Base-by-base conservation (phyloP, 1,140 invertebrate species). In the Eriosoma lanigerum region DNA sequence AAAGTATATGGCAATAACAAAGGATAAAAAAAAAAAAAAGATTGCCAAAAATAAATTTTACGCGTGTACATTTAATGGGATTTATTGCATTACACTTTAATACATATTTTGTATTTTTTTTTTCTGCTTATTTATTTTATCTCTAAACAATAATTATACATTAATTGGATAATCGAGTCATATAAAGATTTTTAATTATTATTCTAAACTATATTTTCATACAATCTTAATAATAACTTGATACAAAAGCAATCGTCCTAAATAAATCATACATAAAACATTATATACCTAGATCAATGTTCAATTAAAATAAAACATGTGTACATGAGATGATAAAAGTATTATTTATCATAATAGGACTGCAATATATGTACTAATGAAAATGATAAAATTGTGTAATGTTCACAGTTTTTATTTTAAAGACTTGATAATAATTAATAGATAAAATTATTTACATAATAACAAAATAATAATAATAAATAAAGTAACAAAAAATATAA, bases 401-500 rank as follows among this genome's bases (percentile, higher is more conserved):
- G n/a, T 62, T 60, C n/a, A 78, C 32, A 48, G 19, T 60, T 46
- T 38, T 38, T 38, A 8, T 38, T 38, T 48, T 46, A 48, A 29
- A 60, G 32, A 62, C 75, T 78, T 62, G 75, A 56, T 76, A 60
- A 76, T n/a, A 46, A 78, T n/a, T 62, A 62, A 78, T 44, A 78
- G 24, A 78, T 60, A 46, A 38, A 38, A 38, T 38, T 38, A 58
- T 46, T 48, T 62, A 62, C 19, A 72, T 60, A 0, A 48, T 62
- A 78, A 62, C 73, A 76, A 60, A 60, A 76, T 50, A 50, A 48
- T 19, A 70, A 70, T 50, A 19, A 78, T 78, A 78, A 70, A 73
- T 73, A 73, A 78, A 58, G 73, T 78, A 78, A 78, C 73, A 78
- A 78, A 78, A 78, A 17, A 78, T 78, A 78, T 78, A 78, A 78